Conservation (phyloP, 2,888 invertebrate species). For the Malthinus flaveolus region DNA sequence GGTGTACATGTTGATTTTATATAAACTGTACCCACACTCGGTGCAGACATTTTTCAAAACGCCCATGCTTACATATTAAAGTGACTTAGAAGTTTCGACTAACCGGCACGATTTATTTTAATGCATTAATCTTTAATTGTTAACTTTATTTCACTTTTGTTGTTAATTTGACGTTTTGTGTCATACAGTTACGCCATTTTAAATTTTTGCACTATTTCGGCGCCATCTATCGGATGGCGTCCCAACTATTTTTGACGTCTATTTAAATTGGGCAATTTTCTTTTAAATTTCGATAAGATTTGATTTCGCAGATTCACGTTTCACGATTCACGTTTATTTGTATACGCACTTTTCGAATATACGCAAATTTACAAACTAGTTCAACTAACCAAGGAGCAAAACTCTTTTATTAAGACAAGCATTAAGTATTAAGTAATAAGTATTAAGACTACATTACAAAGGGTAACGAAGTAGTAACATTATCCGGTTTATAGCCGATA, state of each 20-base stretch:
- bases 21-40: slow-evolving; percentile 49
- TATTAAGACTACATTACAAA: too few relatives aligned
- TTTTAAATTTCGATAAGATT: too few relatives aligned
- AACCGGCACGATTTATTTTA: not conserved
- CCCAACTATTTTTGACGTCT: not conserved
- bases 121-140: not conserved
- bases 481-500: too few relatives aligned
- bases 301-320: too few relatives aligned
- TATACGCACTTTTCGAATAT: too few relatives aligned
- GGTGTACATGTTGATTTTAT: slow-evolving; percentile 50
- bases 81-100: slow-evolving; percentile 7
- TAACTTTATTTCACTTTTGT: slow-evolving; percentile 4
- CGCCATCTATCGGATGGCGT: not conserved
- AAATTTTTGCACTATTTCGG: not conserved
- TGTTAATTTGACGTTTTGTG: slow-evolving; percentile 11
- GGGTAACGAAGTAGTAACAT: too few relatives aligned
- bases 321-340: too few relatives aligned
- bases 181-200: slow-evolving; percentile 27
- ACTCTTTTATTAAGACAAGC: too few relatives aligned
- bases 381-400: too few relatives aligned
- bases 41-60: slow-evolving; percentile 45
- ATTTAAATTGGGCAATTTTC: too few relatives aligned
- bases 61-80: slow-evolving; percentile 43
- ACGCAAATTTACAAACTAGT: too few relatives aligned
- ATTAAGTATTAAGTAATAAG: too few relatives aligned